Evolutionary conservation across 2,797 vertebrate species (phyloP).

Genomic region (Taenioides sp.): DNA sequence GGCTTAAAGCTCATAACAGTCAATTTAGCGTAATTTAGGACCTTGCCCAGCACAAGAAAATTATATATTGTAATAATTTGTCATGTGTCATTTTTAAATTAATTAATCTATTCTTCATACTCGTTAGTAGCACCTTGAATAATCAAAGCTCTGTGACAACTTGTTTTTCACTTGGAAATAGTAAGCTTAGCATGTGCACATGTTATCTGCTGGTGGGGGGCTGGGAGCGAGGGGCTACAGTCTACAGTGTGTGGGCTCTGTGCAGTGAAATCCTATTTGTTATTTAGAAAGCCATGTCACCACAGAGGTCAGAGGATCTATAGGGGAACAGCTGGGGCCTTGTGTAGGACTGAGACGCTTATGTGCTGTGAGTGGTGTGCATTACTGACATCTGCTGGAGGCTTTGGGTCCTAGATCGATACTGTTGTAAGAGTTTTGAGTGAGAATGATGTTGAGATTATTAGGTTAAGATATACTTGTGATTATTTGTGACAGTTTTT

Average conservation of each 20-base stretch:
- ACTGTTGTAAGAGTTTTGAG: neutral
- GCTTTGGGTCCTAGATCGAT: constrained; percentile 12
- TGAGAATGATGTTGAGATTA: neutral
- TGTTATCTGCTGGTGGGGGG: neutral
- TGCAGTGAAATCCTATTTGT: constrained; percentile 36
- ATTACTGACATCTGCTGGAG: constrained; percentile 67
- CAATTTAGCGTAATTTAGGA: no score
- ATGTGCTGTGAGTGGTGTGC: neutral
- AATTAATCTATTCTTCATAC: no score
- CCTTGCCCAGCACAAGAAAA: no score
- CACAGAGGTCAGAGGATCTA: constrained; percentile 41
- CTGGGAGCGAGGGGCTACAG: neutral
- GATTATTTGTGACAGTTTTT: no score
- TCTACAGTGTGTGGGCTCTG: constrained; percentile 9
- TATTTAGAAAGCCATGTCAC: constrained; percentile 32
- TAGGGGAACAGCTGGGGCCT: constrained; percentile 29
- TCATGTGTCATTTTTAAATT: no score
- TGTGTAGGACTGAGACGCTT: constrained; percentile 14
- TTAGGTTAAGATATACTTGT: neutral
- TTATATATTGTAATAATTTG: no score
- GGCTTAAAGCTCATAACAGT: no score
- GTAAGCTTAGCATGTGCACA: neutral
- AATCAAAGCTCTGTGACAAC: neutral
- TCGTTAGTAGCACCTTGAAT: neutral
- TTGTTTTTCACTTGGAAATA: neutral